Base-by-base conservation (phyloP, 2,797 vertebrate genomes). In the Gephyroberyx darwinii region DNA sequence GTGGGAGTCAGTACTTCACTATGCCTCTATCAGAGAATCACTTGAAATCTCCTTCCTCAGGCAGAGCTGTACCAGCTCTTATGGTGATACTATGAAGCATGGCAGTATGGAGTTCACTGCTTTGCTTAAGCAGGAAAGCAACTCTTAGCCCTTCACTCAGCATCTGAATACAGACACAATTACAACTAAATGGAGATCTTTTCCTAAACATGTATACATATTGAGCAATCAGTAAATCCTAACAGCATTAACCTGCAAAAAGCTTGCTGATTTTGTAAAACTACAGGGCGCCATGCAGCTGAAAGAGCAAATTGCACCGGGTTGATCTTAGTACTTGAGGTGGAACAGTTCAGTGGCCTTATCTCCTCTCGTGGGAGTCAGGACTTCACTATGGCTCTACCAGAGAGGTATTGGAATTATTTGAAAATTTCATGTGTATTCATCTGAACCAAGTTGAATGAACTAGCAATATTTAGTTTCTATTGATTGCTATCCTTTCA, bases 241-340 rank as follows among this genome's bases (percentile, higher is more conserved):
- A 56, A 57, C 8, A 58, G 31, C 12, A 35, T 4, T 1, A 10
- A 61, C 64, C 66, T 76, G 54, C 50, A 68, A 64, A 72, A 41
- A 67, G 51, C 55, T 13, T 13, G 12, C 3, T 43, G 3, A 4
- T 43, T 16, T 5, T 45, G 14, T 45, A 5, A 45, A 45, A 45
- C 16, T 41, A 41, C 3, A 41, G 10, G 4, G 37, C 5, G 16
- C 41, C 41, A 43, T 43, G 43, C 43, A 45, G 43, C 43, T 45
- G 43, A 1, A 45, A 16, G 5, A 5, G 43, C 14, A 45, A 45
- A 45, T 45, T 16, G 43, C 43, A 16, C 43, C 5, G 14, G 39
- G 41, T 14, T 43, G 41, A 14, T 43, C 41, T 14, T 43, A 43
- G 41, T 43, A 43, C 4, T 14, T 43, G 12, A 3, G 41, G 12